Evolutionary conservation across 2,797 vertebrate genomes (phyloP).

Genomic region (Garrulus glandarius): DNA sequence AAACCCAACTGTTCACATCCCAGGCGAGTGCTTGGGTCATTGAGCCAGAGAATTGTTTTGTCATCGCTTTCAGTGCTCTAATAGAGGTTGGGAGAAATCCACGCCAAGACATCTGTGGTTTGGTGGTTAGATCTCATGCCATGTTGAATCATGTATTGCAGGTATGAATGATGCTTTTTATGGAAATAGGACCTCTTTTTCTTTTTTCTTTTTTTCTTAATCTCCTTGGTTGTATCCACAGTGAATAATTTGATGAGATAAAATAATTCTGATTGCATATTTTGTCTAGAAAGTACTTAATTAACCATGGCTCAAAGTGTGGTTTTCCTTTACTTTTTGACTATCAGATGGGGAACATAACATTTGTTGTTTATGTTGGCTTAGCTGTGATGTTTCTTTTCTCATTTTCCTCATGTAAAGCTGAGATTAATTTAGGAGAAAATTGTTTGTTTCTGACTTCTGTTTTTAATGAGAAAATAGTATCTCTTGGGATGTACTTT

Average conservation of each 20-base stretch:
- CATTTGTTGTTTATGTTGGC: constrained; percentile 19
- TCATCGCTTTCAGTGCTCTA: background rate
- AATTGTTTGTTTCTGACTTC: background rate
- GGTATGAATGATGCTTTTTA: background rate
- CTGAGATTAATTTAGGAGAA: background rate
- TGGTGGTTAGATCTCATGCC: background rate
- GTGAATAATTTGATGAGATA: background rate
- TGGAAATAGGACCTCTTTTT: background rate
- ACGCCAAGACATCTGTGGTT: background rate
- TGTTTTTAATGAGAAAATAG: background rate
- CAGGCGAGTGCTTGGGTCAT: background rate
- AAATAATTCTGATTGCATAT: background rate
- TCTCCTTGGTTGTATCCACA: background rate
- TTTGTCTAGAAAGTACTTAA: background rate
- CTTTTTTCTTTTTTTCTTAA: background rate
- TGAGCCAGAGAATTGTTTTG: background rate
- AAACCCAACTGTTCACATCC: background rate
- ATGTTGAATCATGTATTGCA: background rate
- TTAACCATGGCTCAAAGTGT: background rate
- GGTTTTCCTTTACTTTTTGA: background rate
- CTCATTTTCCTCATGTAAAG: background rate
- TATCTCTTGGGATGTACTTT: background rate
- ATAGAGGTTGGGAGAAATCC: background rate
- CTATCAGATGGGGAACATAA: background rate
- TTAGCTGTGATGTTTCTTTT: constrained; percentile 22